Conservation (phyloP, 1,140 invertebrate genomes). For the Drosophila malerkotliana region DNA sequence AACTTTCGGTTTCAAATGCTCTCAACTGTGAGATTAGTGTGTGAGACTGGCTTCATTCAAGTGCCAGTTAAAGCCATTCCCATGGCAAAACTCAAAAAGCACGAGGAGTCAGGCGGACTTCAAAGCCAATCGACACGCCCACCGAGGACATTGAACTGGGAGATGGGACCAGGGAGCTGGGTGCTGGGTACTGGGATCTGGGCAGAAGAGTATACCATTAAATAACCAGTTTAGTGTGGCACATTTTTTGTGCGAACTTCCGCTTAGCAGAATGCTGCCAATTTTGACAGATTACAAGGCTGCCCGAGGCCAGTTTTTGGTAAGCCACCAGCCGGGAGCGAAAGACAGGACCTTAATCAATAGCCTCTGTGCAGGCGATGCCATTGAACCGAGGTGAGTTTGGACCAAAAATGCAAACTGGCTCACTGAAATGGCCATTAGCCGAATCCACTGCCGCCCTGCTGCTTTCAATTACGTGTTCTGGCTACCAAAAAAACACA, state of each 20-base stretch:
- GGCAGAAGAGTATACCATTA: slow-evolving; percentile 38
- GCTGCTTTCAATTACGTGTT: slow-evolving; percentile 76
- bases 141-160: slow-evolving; percentile 63
- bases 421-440: slow-evolving; percentile 22
- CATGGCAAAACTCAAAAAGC: slow-evolving; percentile 48
- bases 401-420: slow-evolving; percentile 35
- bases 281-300: slow-evolving; percentile 81
- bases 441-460: slow-evolving; percentile 40
- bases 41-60: slow-evolving; percentile 33
- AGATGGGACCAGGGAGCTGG: background rate
- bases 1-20: slow-evolving; percentile 46
- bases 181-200: background rate
- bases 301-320: slow-evolving; percentile 27
- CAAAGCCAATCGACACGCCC: slow-evolving; percentile 63
- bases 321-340: slow-evolving; percentile 55
- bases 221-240: slow-evolving; percentile 71
- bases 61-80: slow-evolving; percentile 46
- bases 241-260: slow-evolving; percentile 67
- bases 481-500: slow-evolving; percentile 24
- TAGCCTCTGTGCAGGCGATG: slow-evolving; percentile 57
- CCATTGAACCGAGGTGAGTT: slow-evolving; percentile 63
- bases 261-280: slow-evolving; percentile 66
- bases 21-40: slow-evolving; percentile 18
- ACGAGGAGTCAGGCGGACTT: slow-evolving; percentile 37
- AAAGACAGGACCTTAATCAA: slow-evolving; percentile 60